phyloP scores from a whole-genome alignment of 2,797 vertebrate genomes.

The Tarsius wallacei region DNA sequence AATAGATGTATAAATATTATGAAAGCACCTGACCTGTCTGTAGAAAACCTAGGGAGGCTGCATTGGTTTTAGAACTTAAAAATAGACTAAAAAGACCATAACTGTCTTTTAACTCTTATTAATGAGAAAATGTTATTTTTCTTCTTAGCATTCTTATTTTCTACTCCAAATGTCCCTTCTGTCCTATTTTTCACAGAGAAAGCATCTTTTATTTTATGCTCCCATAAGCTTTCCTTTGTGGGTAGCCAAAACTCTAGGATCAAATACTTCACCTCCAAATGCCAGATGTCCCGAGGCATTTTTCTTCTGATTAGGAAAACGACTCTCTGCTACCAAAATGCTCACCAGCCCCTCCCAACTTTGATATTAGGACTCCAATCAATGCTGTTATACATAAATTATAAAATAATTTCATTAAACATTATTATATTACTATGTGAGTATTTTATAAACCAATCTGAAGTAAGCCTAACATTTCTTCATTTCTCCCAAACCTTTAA shows the following conservation, averaged over 20 bases:
- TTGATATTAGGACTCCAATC: not conserved
- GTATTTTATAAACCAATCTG: not conserved
- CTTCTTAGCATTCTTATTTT: conserved; percentile 19
- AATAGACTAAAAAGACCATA: not conserved
- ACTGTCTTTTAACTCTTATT: not conserved
- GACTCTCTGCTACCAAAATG: not conserved
- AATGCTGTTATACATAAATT: not conserved
- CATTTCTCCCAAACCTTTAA: conserved; percentile 10
- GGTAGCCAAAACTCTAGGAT: not conserved
- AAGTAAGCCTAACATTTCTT: not conserved
- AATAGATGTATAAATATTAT: not conserved
- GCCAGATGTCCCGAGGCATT: accelerated
- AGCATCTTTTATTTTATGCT: not conserved
- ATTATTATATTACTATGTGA: not conserved
- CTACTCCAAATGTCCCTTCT: not conserved
- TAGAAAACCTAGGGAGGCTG: not conserved
- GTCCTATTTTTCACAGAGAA: not conserved
- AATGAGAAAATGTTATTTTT: conserved; percentile 23
- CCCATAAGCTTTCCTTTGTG: not conserved
- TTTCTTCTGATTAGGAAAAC: not conserved
- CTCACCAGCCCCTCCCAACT: not conserved
- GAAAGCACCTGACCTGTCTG: not conserved
- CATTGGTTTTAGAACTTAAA: not conserved
- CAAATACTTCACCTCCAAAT: not conserved
- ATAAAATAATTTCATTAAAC: not conserved